Conservation (phyloP, 2,113 vertebrate species). For the Phalacrocorax carbo region DNA sequence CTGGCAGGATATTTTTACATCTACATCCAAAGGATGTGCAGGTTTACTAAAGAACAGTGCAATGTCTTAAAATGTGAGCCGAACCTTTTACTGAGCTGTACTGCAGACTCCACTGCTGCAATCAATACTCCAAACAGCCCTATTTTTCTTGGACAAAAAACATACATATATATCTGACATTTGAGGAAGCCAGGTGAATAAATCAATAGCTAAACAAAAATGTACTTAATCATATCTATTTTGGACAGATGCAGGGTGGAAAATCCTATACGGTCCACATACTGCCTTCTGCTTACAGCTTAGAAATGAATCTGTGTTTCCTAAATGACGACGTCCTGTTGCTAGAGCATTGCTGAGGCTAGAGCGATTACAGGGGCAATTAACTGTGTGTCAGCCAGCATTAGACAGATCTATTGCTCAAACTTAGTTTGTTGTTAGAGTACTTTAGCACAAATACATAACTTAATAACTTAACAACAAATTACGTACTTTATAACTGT, state of each 20-base stretch:
- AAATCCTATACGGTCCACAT: not conserved
- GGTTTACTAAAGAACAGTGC: not conserved
- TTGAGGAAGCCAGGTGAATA: conserved; percentile 48
- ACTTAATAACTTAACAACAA: not conserved
- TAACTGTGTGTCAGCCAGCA: not conserved
- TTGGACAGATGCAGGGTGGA: conserved; percentile 2
- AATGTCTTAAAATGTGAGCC: not conserved
- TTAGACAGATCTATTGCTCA: not conserved
- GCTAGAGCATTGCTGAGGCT: not conserved
- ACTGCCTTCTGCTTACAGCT: not conserved
- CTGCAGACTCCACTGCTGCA: conserved; percentile 7
- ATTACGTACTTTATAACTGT: not conserved
- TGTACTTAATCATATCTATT: conserved; percentile 46
- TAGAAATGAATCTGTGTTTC: not conserved
- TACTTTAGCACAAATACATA: not conserved
- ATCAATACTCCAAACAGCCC: conserved; percentile 20
- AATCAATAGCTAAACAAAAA: conserved; percentile 56
- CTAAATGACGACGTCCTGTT: not conserved
- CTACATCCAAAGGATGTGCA: not conserved
- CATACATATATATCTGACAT: not conserved
- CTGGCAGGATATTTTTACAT: not conserved
- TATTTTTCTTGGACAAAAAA: conserved; percentile 48
- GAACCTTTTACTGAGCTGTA: not conserved
- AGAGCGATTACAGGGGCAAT: not conserved
- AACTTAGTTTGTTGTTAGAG: not conserved